Percentiles rank a stretch among this genome's conserved stretches.
Conservation (phyloP, 2,797 vertebrate species). For the Silurus aristotelis region DNA sequence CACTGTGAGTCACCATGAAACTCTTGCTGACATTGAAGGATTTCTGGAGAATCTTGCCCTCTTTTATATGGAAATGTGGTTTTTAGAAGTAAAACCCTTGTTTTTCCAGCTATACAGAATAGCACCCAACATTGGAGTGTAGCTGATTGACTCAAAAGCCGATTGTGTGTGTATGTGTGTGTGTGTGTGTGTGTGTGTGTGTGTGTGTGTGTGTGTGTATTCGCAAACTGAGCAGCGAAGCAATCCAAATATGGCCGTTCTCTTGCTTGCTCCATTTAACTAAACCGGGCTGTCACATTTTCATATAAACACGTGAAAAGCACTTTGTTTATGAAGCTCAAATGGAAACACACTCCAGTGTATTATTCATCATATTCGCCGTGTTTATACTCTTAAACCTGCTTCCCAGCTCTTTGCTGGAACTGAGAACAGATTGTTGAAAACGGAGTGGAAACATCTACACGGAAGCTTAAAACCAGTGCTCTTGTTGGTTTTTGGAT, state of each 20-base stretch:
- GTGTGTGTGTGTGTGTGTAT: constrained; percentile 35
- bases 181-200: constrained; percentile 2
- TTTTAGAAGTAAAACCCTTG: neutral
- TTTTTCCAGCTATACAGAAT: neutral
- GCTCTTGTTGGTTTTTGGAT: neutral
- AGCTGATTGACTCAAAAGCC: neutral
- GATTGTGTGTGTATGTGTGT: constrained; percentile 10
- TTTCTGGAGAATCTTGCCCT: neutral
- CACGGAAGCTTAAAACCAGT: neutral
- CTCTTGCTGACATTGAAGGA: neutral
- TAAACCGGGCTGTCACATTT: constrained; percentile 57
- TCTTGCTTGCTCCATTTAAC: constrained; percentile 57
- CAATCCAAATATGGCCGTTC: constrained; percentile 66
- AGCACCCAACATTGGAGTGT: neutral
- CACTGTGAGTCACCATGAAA: neutral
- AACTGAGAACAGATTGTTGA: constrained; percentile 25
- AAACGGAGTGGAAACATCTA: neutral
- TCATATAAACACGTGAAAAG: constrained; percentile 57
- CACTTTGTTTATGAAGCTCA: constrained; percentile 58
- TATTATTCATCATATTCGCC: constrained; percentile 25
- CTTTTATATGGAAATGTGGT: neutral
- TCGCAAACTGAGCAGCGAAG: constrained; percentile 49
- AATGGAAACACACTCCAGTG: constrained; percentile 47
- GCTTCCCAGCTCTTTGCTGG: constrained; percentile 11
- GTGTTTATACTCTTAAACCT: constrained; percentile 17